Percentiles rank a stretch among this genome's conserved stretches.
Conservation (phyloP, 2,113 vertebrate species). For the Oceanites oceanicus region DNA sequence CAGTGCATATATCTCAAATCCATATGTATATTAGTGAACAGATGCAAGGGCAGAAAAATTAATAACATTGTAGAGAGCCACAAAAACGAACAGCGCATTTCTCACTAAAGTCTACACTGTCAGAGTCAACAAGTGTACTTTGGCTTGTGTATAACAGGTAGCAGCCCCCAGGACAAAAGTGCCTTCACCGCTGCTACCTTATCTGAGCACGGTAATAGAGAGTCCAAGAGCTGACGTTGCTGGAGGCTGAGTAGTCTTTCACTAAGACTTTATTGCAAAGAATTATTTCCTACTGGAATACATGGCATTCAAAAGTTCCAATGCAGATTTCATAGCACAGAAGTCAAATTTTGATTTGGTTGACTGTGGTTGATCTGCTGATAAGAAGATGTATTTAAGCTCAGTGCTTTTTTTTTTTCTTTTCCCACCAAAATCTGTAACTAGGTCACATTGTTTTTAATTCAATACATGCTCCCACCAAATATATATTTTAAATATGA, state of each 20-base stretch:
- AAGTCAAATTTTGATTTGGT: neutral
- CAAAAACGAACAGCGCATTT: neutral
- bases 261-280: neutral
- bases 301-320: neutral
- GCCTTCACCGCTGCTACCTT: neutral
- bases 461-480: neutral
- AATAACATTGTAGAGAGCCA: neutral
- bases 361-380: neutral
- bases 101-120: neutral
- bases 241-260: neutral
- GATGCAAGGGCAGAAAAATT: neutral
- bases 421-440: neutral
- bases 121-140: neutral
- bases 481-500: neutral
- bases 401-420: rapidly evolving
- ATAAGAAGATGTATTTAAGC: neutral
- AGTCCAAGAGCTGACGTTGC: neutral
- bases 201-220: rapidly evolving
- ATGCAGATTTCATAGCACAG: neutral
- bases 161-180: neutral
- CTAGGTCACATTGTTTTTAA: neutral
- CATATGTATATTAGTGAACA: neutral
- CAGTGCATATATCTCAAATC: neutral
- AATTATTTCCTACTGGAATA: neutral
- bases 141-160: neutral